These are phyloP conservation scores for Spinus pinus DNA, from an alignment of 2,797 vertebrate genomes.

Conservation along the genomic window DNA sequence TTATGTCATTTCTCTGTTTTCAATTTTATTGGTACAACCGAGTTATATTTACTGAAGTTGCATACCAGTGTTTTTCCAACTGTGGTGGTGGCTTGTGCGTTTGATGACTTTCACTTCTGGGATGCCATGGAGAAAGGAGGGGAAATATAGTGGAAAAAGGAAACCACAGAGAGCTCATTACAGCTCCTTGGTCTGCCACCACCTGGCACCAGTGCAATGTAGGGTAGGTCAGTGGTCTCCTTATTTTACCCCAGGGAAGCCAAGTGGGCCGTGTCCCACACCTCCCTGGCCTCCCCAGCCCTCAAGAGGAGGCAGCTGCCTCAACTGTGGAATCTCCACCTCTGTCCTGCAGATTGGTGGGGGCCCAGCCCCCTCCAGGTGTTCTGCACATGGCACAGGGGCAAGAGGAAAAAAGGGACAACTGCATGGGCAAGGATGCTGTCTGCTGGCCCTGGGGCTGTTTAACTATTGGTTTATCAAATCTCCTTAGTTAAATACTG, in stretches of 20 bases:
- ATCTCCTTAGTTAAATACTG: not conserved
- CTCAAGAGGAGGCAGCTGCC: not conserved
- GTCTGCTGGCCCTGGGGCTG: not conserved
- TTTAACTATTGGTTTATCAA: not conserved
- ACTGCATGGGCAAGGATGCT: not conserved
- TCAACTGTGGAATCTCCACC: not conserved
- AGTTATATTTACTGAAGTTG: not conserved
- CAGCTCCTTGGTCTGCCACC: not conserved
- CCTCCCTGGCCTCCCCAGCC: not conserved
- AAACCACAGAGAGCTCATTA: not conserved
- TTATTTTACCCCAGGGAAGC: not conserved
- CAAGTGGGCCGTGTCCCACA: not conserved
- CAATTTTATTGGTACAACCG: not conserved
- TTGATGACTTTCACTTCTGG: not conserved
- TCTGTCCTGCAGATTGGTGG: accelerated
- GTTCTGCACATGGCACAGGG: accelerated
- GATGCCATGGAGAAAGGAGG: not conserved
- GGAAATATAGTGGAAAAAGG: not conserved
- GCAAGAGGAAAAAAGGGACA: not conserved
- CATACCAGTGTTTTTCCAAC: not conserved
- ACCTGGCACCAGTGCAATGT: accelerated
- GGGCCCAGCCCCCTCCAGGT: not conserved
- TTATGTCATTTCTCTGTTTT: constrained; percentile 40
- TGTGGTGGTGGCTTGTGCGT: not conserved
- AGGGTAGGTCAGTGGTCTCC: not conserved